Base-by-base conservation (phyloP, 2,113 vertebrate genomes). In the Chloropsis cyanopogon region DNA sequence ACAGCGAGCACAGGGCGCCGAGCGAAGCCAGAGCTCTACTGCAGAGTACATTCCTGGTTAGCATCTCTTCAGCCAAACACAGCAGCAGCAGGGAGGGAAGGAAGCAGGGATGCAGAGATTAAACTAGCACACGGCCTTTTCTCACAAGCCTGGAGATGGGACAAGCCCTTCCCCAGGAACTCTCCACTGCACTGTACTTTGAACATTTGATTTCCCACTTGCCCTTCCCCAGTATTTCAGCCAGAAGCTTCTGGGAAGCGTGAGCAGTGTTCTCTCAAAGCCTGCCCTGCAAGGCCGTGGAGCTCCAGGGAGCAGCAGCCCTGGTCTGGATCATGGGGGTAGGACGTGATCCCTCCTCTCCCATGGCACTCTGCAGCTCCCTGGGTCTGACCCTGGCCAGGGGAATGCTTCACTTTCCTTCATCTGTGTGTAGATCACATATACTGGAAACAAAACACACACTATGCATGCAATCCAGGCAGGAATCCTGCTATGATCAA, bases 391-490 rank as follows among this genome's bases (percentile, higher is more conserved):
- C 44, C 47, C 82, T 14, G 79, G 86, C 71, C 63, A 80, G 59
- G 3, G 24, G 71, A 54, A 94, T 7, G 13, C 84, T 68, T 89
- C 81, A 9, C 33, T 76, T 78, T 89, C 81, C 93, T 89, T 86
- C 86, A 71, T 33, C 92, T 71, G 77, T 44, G 93, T 54, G 86
- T 54, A 76, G 90, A 65, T 75, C 95, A 95, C 94, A 47, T 66
- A 82, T 5, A 89, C 91, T 69, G 96, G 94, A 57, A 91, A 95
- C 90, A 72, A 92, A 89, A 95, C 91, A 96, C 92, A 90, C 81
- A 91, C 94, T 91, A 96, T 9, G 90, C 95, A 96, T 95, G 96
- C 96, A 96, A 91, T 91, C 94, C 94, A 85, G 96, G 93, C 91
- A 85, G 93, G 57, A 94, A 93, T 73, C 92, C 96, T 93, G 96